phyloP scores from a whole-genome alignment of 2,113 vertebrate genomes.

The Heterocephalus glaber region DNA sequence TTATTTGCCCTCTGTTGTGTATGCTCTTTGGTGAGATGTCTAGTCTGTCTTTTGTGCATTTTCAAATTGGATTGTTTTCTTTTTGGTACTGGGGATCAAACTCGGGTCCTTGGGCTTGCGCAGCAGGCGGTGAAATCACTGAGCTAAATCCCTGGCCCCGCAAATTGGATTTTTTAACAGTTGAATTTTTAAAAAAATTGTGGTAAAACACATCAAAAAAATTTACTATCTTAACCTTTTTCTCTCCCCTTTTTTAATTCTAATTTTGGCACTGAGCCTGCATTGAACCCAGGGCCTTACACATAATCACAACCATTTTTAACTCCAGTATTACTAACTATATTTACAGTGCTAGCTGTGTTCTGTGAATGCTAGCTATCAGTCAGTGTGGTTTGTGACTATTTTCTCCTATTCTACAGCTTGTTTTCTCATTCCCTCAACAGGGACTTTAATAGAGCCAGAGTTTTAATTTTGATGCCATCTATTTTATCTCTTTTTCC shows the following conservation, averaged over 20 bases:
- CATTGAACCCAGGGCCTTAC: not conserved
- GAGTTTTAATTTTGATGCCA: not conserved
- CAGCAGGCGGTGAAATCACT: no score
- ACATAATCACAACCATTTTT: not conserved
- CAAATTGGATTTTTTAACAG: no score
- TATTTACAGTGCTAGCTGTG: no score
- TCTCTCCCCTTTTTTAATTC: not conserved
- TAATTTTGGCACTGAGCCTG: not conserved
- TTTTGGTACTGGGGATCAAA: no score
- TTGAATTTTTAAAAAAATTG: not conserved
- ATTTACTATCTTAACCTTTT: not conserved
- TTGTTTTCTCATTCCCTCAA: not conserved
- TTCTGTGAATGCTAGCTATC: not conserved
- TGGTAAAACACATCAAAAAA: not conserved
- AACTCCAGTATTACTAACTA: not conserved
- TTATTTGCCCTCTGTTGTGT: not conserved
- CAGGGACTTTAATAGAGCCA: not conserved
- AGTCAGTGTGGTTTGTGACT: not conserved
- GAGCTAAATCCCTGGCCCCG: no score
- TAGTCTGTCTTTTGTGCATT: not conserved
- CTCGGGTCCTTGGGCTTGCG: no score
- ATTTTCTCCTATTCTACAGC: not conserved
- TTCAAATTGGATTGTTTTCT: not conserved
- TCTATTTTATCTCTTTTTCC: not conserved
- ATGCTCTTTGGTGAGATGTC: not conserved